These are phyloP conservation scores for Catharus fuscescens DNA, from an alignment of 2,113 vertebrate species.

Conservation along the genomic window DNA sequence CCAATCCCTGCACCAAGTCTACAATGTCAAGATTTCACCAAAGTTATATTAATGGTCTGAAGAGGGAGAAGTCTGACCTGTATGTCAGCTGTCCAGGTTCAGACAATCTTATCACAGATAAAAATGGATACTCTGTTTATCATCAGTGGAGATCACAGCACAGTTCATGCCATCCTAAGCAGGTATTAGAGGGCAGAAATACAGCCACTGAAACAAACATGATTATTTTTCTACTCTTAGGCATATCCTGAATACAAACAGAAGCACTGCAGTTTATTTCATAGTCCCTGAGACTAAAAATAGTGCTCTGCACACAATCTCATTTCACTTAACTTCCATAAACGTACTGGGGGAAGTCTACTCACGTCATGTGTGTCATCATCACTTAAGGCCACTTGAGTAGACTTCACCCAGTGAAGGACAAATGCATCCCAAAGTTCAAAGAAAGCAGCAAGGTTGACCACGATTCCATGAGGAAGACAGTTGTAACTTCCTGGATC, in stretches of 20 bases:
- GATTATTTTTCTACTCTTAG: not conserved
- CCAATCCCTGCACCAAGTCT: not conserved
- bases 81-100: not conserved
- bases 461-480: conserved; percentile 88
- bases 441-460: conserved; percentile 91
- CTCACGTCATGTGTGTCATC: conserved; percentile 72
- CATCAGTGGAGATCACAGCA: not conserved
- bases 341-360: not conserved
- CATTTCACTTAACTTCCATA: not conserved
- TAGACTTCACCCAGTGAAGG: conserved; percentile 83
- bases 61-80: not conserved
- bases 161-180: not conserved
- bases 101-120: not conserved
- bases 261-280: not conserved
- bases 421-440: conserved; percentile 85
- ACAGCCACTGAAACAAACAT: not conserved
- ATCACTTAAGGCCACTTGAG: conserved; percentile 84
- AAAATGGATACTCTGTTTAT: not conserved
- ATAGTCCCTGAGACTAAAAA: not conserved
- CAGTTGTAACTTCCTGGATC: conserved; percentile 86
- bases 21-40: not conserved
- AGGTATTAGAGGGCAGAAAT: not conserved
- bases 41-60: not conserved
- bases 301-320: not conserved
- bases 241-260: not conserved